phyloP scores from a whole-genome alignment of 64 coral and sea anemone genomes.

The Montipora cactus region DNA sequence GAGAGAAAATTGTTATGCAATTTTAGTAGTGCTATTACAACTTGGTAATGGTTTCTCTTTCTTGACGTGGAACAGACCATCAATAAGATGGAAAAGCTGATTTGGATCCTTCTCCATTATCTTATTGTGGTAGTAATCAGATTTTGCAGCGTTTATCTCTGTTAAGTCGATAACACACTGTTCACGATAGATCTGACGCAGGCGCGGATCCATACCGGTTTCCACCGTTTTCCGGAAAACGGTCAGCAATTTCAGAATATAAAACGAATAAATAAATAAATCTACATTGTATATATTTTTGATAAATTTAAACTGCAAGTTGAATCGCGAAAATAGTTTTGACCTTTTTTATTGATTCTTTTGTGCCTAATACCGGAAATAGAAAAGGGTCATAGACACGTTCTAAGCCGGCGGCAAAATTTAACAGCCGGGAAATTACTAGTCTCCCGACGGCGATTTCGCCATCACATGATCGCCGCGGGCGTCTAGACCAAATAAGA shows the following conservation, averaged over 20 bases:
- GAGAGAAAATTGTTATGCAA: no score
- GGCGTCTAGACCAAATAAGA: constrained; percentile 58
- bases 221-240: constrained; percentile 24
- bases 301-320: constrained; percentile 79
- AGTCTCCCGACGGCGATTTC: constrained; percentile 74
- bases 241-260: constrained; percentile 30
- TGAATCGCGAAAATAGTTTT: constrained; percentile 79
- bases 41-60: no score
- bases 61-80: no score
- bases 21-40: no score
- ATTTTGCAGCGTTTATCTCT: no score
- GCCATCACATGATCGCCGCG: constrained; percentile 76
- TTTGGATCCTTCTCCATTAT: no score
- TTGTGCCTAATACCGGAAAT: constrained; percentile 81
- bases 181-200: neutral
- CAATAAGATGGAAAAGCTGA: no score
- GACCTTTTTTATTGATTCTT: constrained; percentile 79
- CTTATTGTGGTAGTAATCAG: no score
- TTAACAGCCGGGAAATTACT: constrained; percentile 85
- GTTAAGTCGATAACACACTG: no score
- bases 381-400: constrained; percentile 83
- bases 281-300: constrained; percentile 78
- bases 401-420: constrained; percentile 81
- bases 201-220: constrained; percentile 21
- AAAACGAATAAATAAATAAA: constrained; percentile 10